Percentiles rank a stretch among this genome's conserved stretches.
Evolutionary conservation across 1,140 invertebrate species (phyloP).

Genomic region (Hycleus phaleratus): DNA sequence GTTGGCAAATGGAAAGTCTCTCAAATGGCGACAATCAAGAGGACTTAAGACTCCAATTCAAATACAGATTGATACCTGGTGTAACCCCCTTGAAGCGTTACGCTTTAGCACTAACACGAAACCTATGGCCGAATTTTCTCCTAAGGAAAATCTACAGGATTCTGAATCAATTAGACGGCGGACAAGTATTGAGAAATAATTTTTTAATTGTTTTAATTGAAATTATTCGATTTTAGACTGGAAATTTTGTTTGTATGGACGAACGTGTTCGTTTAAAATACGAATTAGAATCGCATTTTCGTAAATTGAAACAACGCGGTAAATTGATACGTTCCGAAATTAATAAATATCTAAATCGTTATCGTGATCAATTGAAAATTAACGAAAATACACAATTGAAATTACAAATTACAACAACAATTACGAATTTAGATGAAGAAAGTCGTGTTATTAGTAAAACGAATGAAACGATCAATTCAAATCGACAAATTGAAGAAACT

Average conservation of each 20-base stretch:
- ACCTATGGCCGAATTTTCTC: slow-evolving; percentile 29
- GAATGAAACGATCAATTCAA: not conserved
- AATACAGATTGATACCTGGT: slow-evolving; percentile 32
- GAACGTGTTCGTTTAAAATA: slow-evolving; percentile 28
- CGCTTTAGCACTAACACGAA: slow-evolving; percentile 30
- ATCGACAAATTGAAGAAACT: not conserved
- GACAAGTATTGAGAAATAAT: not conserved
- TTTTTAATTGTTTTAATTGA: too few species aligned
- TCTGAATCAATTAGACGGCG: slow-evolving; percentile 11
- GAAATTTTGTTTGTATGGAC: slow-evolving; percentile 11
- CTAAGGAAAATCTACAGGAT: slow-evolving; percentile 21
- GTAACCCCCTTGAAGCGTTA: slow-evolving; percentile 34
- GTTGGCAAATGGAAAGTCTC: slow-evolving; percentile 37
- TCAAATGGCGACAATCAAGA: slow-evolving; percentile 18
- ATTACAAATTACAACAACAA: not conserved
- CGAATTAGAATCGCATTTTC: slow-evolving; percentile 27
- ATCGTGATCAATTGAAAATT: slow-evolving; percentile 5
- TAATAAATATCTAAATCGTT: slow-evolving; percentile 22
- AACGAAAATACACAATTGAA: not conserved
- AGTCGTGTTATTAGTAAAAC: not conserved
- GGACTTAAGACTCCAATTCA: slow-evolving; percentile 32
- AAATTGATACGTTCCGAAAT: slow-evolving; percentile 17
- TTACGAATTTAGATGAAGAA: not conserved
- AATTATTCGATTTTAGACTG: slow-evolving; percentile 17
- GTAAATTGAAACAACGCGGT: slow-evolving; percentile 19